phyloP scores from a whole-genome alignment of 2,113 vertebrate species.

The Poecile atricapillus region DNA sequence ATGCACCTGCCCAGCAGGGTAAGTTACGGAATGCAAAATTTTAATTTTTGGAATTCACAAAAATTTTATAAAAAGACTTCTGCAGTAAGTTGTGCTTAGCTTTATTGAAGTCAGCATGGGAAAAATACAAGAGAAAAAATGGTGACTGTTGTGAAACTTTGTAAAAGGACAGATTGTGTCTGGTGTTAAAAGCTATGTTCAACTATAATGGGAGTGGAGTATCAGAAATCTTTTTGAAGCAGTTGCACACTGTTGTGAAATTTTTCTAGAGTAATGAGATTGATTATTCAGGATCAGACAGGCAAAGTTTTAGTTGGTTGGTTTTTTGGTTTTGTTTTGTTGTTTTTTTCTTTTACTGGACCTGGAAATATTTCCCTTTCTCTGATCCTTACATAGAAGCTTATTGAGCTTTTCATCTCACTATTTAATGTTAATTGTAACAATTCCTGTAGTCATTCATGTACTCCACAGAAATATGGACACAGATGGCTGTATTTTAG shows the following conservation, averaged over 20 bases:
- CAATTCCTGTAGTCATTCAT: background rate
- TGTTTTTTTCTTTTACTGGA: background rate
- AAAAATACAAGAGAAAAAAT: background rate
- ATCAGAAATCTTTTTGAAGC: background rate
- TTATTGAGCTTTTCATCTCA: background rate
- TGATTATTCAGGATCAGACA: background rate
- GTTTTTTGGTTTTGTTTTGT: background rate
- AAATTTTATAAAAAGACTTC: background rate
- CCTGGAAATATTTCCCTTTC: background rate
- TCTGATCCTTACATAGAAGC: background rate
- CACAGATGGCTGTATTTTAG: background rate
- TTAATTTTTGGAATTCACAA: background rate
- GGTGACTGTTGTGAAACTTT: background rate
- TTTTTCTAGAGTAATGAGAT: background rate
- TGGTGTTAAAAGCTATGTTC: background rate
- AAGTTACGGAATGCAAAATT: background rate
- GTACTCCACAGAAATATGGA: background rate
- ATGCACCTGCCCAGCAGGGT: background rate
- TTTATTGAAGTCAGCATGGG: background rate
- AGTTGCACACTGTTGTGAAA: background rate
- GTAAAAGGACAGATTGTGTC: background rate
- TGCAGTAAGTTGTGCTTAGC: background rate
- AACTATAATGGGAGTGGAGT: background rate
- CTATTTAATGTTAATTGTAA: background rate
- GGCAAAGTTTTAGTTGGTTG: background rate